Evolutionary conservation across 2,113 vertebrate genomes (phyloP), one percentile per base, ranked within the genome.

Genomic region (Myodes glareolus): DNA sequence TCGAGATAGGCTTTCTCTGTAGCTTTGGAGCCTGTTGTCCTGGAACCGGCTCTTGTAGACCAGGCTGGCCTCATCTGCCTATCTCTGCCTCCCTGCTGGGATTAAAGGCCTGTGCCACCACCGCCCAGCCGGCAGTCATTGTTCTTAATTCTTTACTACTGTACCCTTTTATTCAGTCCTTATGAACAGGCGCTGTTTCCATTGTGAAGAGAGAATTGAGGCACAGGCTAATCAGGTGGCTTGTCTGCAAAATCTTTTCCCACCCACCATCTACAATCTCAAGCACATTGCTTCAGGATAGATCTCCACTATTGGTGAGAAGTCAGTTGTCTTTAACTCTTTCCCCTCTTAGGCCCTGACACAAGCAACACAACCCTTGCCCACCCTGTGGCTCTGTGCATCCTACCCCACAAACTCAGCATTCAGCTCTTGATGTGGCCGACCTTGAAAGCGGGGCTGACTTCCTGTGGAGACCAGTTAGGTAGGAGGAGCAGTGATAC

Each of bases 91-190:
- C 55, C 19, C 17, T 58, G 58, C 58, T 58, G 58, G 58, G 19
- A 58, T 58, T 58, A 58, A 58, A 58, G 58, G 21, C 58, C 6
- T 58, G 58, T 6, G 5, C 58, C 6, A 58, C 58, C 58, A 58
- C 55, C 0, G 6, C 58, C 58, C 19, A 21, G 58, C 21, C 0
- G 29, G 42, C 75, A 10, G 45, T 89, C 67, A 76, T 65, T 65
- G 55, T 89, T 77, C 39, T 91, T 58, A 91, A 42, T 97, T 91
- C 17, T 63, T 96, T 72, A 76, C 17, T 72, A 21, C 31, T 65
- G 45, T 70, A 17, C 21, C 47, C 33, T 70, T 68, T 70, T 19
- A 42, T 23, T 88, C 68, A 39, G 29, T 91, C 9, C 42, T 94
- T 90, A 55, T 8, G 14, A 52, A 9, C 70, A 63, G 58, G 31